These are phyloP conservation scores for Nasonia oneida DNA, from an alignment of 2,888 invertebrate genomes.

Conservation along the genomic window DNA sequence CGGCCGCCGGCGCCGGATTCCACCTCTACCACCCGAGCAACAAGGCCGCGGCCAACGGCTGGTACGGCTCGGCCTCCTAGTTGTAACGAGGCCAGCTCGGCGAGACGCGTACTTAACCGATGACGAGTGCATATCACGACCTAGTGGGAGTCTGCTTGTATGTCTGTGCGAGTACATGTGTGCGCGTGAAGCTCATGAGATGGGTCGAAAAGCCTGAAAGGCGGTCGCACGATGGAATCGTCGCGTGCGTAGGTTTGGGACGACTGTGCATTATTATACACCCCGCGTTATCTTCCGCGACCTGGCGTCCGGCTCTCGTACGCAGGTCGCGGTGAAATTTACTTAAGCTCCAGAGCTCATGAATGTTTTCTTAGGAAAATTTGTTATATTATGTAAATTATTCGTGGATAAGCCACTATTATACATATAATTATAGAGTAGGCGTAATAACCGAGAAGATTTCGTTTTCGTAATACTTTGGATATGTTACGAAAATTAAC, in stretches of 20 bases:
- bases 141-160: neutral
- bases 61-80: slow-evolving; percentile 91
- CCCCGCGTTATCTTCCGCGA: slow-evolving; percentile 10
- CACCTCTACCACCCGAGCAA: slow-evolving; percentile 92
- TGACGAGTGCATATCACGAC: slow-evolving; percentile 37
- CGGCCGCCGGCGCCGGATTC: slow-evolving; percentile 86
- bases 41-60: slow-evolving; percentile 87
- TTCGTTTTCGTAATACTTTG: slow-evolving; percentile 18
- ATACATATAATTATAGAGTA: slow-evolving; percentile 6
- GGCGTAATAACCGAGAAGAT: neutral
- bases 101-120: slow-evolving; percentile 75
- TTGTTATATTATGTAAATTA: slow-evolving; percentile 51
- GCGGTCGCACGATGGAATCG: slow-evolving; percentile 28
- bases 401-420: slow-evolving; percentile 28
- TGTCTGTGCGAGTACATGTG: neutral
- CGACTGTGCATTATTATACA: slow-evolving; percentile 59
- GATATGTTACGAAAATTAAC: slow-evolving; percentile 16
- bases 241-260: slow-evolving; percentile 58
- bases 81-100: slow-evolving; percentile 66
- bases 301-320: neutral
- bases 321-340: slow-evolving; percentile 41
- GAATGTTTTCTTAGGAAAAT: slow-evolving; percentile 42
- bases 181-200: slow-evolving; percentile 30
- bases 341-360: slow-evolving; percentile 40
- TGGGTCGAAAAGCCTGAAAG: slow-evolving; percentile 20